Percentiles rank a stretch among this genome's conserved stretches.
Conservation (phyloP, 2,113 vertebrate species). For the Prunella himalayana region DNA sequence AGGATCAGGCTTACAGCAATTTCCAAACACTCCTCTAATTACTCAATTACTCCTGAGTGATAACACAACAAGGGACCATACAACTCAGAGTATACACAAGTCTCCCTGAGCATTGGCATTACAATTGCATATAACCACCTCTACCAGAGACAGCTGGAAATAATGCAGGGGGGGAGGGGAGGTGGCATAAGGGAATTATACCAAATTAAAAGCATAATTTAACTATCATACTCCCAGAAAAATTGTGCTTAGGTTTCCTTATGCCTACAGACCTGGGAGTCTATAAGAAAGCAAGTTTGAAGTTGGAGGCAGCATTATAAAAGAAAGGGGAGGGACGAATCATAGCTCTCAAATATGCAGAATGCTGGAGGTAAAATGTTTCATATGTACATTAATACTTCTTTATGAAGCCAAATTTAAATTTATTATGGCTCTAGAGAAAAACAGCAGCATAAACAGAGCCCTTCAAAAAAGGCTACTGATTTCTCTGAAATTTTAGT, state of each 20-base stretch:
- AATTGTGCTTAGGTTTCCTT: not conserved
- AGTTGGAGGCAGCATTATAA: not conserved
- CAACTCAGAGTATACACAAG: not conserved
- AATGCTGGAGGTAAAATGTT: not conserved
- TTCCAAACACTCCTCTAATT: not conserved
- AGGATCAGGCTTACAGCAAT: not conserved
- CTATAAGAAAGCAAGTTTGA: not conserved
- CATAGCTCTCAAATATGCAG: not conserved
- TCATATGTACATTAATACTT: not conserved
- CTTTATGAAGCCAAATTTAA: not conserved
- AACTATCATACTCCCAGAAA: not conserved
- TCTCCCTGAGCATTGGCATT: not conserved
- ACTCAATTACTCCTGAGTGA: not conserved
- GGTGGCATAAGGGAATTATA: not conserved
- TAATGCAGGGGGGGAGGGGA: accelerated
- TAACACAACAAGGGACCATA: not conserved
- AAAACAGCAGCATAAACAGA: not conserved
- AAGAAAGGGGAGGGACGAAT: not conserved
- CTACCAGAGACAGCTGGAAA: not conserved
- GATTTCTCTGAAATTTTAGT: not conserved
- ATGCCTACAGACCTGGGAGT: not conserved
- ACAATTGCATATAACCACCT: not conserved
- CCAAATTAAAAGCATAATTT: not conserved
- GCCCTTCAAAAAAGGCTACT: not conserved
- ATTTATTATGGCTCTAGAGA: not conserved